Evolutionary conservation across 2,797 vertebrate species (phyloP), one percentile per base, ranked within the genome.

Genomic region (Naso thynnoides): DNA sequence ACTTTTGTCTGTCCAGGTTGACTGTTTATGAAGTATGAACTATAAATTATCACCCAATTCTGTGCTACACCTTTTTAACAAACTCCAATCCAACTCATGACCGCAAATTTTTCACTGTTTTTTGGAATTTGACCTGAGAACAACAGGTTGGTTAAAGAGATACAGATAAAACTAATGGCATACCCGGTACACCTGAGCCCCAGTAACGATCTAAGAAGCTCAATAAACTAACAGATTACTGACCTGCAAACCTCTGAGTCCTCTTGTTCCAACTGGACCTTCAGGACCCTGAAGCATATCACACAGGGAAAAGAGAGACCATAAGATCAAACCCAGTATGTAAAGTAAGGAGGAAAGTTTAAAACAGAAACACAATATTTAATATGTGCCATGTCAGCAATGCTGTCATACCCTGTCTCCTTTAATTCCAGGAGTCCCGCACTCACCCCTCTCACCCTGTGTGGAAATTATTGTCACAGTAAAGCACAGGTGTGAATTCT

Each of bases 381-480:
- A 23, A 18, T n/a, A 27, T 42, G 41, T 45, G 21, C 38, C 4
- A 5, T 29, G 21, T 75, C 8, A 61, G 42, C 6, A 36, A 50
- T 45, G 54, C 14, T n/a, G 57, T 56, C 80, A 0, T 92, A 97
- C 96, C 93, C 92, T 93, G 88, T 97, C 96, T 89, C 97, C 97
- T 96, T 97, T 98, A 83, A 94, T 92, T 87, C 97, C 97, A 52
- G 96, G 96, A 73, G 94, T 95, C 55, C 96, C 97, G 79, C 96
- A 98, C 81, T 97, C 95, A 18, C 96, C 96, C 92, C 95, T 93
- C 86, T 97, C 95, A 69, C 97, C 97, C 97, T 98, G 88, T 19
- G 64, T 26, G 58, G 36, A 78, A 44, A 84, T 68, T 3, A 70
- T 4, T 82, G 23, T 15, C 19, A 23, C 24, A 41, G 13, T 2